Base-by-base conservation (phyloP, 1,140 invertebrate genomes). In the Cyrtorhinus lividipennis region DNA sequence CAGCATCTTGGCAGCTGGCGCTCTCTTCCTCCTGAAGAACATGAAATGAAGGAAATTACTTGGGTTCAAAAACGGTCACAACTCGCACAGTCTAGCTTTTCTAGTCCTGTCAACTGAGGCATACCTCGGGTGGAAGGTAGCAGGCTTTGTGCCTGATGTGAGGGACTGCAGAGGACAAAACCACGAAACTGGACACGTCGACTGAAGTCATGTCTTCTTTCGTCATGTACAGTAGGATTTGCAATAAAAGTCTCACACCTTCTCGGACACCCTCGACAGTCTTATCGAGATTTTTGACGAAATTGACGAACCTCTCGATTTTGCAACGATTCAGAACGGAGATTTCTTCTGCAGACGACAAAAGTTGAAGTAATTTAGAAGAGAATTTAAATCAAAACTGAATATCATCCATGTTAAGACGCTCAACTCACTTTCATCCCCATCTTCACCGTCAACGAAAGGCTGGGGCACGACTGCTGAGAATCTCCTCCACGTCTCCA, bases 201-300 rank as follows among this genome's bases (percentile, higher is more conserved):
- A 38, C 30, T 38, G 30, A 38, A 15, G 30, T 38, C 30, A 38
- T 38, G 5, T 38, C 30, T 5, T 38, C 30, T 8, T 5, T 15
- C 30, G 15, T 23, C 24, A 63, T 44, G n/a, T 38, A 30, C 27
- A 59, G 58, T 2, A 63, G 26, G 23, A 63, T 30, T 46, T 63
- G 56, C 2, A 63, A 25, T 18, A 63, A 44, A 24, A 63, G 24
- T 3, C 25, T 23, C n/a, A 63, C 56, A 44, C 62, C 62, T 48
- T 63, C 62, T n/a, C 62, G 18, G 18, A 63, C 56, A 24, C 62
- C 45, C n/a, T 63, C 62, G 1, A 45, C 30, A 59, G 56, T 44
- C 25, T 63, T 63, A 25, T 63, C 56, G 1, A 63, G 20, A 15
- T 45, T 59, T 20, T 44, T 2, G 15, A 46, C 61, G 30, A n/a